Evolutionary conservation across 1,140 invertebrate genomes (phyloP), one percentile per base, ranked within the genome.

Genomic region (Thaumetopoea pityocampa): DNA sequence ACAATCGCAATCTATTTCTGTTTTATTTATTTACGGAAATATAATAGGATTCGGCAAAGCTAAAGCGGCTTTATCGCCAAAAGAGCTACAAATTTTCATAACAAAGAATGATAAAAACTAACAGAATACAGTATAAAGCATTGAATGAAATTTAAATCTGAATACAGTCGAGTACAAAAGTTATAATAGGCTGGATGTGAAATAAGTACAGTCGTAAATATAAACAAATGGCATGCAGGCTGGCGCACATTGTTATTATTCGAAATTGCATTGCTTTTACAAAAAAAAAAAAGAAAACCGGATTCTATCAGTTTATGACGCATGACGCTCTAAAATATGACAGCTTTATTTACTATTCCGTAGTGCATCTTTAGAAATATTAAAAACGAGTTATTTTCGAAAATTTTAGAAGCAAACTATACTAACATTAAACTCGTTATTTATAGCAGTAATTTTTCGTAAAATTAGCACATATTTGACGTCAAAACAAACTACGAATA

Each of bases 201-300:
- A 70, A 69, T 67, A 66, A 80, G 72, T 77, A 73, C 59, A 76
- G 70, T 80, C 70, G 61, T 77, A 73, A 77, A 77, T 76, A 77
- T 77, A 76, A 71, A 51, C 43, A 64, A 71, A 80, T 73, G 72
- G 68, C 72, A 53, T 61, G 55, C 57, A 32, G 52, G 35, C 61
- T 56, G 58, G 63, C 58, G 59, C 62, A 48, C 57, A 65, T 63
- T 64, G 61, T 67, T 73, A 73, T 77, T 76, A 62, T 61, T 46
- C 53, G 44, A 49, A 54, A 68, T 76, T 79, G 73, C 76, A 76
- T 79, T 49, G 60, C 55, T 48, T 71, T 71, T 64, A 53, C 60
- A 60, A 56, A 67, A 79, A 74, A 73, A 66, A 68, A 56, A 67
- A 79, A 74, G 71, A 66, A 68, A 67, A 71, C 64, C 59, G 55